Evolutionary conservation across 2,797 vertebrate genomes (phyloP).

Genomic region (Rhinogobio ventralis): DNA sequence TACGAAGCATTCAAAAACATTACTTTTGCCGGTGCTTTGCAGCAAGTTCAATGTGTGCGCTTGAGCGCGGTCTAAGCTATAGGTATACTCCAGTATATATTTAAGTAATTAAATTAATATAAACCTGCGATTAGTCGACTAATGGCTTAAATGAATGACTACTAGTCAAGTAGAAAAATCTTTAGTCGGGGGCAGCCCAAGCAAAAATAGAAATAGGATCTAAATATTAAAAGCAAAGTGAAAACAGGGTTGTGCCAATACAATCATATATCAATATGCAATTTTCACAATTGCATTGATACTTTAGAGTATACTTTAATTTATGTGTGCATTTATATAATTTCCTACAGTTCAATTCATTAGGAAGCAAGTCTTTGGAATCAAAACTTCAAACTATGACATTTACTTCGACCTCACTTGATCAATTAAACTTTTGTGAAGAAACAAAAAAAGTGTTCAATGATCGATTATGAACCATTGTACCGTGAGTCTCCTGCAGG

Average conservation of each 20-base stretch:
- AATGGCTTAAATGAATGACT: too few species aligned
- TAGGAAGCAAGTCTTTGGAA: not conserved
- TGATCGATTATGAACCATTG: not conserved
- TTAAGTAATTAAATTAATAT: too few species aligned
- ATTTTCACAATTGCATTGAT: not conserved
- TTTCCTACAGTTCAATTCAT: not conserved
- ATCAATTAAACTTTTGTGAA: not conserved
- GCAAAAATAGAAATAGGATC: not conserved
- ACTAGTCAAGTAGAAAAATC: too few species aligned
- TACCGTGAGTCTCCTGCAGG: not conserved
- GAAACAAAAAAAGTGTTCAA: not conserved
- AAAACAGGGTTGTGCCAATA: not conserved
- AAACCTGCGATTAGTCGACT: too few species aligned
- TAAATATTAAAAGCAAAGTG: not conserved
- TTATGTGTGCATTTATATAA: not conserved
- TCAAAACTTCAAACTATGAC: not conserved
- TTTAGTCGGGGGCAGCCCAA: too few species aligned
- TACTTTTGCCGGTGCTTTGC: too few species aligned
- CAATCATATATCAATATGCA: not conserved
- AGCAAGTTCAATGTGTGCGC: too few species aligned
- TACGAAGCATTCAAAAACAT: too few species aligned
- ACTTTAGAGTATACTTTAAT: not conserved
- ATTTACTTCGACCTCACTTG: not conserved
- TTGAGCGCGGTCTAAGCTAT: too few species aligned
- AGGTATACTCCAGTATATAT: too few species aligned